Conservation (phyloP, 2,888 invertebrate genomes). For the Autographa pulchrina region DNA sequence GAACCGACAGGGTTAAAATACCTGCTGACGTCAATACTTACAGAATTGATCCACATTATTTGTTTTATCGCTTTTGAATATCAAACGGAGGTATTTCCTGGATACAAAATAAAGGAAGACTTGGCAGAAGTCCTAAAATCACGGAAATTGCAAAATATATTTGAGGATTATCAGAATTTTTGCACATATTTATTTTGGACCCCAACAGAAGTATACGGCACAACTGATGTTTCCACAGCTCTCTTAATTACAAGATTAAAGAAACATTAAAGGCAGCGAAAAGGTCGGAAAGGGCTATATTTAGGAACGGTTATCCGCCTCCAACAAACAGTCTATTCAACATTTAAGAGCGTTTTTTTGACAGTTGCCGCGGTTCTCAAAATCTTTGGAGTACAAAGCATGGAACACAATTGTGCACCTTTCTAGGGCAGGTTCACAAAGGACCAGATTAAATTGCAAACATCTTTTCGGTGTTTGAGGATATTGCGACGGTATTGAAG, state of each 20-base stretch:
- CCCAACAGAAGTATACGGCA: neutral
- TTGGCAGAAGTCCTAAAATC: constrained; percentile 33
- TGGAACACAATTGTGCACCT: constrained; percentile 44
- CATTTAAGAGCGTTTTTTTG: constrained; percentile 43
- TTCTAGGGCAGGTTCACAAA: constrained; percentile 45
- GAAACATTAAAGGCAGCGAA: constrained; percentile 10
- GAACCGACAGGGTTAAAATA: constrained; percentile 31
- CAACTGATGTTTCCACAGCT: neutral
- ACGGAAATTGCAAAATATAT: constrained; percentile 9
- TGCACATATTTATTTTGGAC: neutral
- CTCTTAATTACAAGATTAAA: constrained; percentile 19
- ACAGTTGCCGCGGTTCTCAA: constrained; percentile 44
- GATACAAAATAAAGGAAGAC: constrained; percentile 14
- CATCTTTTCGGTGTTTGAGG: constrained; percentile 21
- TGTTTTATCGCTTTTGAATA: constrained; percentile 32
- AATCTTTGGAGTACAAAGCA: constrained; percentile 38
- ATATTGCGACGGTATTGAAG: constrained; percentile 33
- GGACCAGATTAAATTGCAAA: constrained; percentile 49
- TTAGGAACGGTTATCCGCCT: constrained; percentile 44
- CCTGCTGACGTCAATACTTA: constrained; percentile 37
- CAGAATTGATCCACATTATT: constrained; percentile 24
- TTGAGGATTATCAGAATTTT: neutral
- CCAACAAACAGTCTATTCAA: constrained; percentile 33
- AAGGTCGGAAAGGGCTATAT: constrained; percentile 14
- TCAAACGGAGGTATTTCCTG: constrained; percentile 41